Conservation (phyloP, 2,797 vertebrate species). For the Paedocypris micromegethes region DNA sequence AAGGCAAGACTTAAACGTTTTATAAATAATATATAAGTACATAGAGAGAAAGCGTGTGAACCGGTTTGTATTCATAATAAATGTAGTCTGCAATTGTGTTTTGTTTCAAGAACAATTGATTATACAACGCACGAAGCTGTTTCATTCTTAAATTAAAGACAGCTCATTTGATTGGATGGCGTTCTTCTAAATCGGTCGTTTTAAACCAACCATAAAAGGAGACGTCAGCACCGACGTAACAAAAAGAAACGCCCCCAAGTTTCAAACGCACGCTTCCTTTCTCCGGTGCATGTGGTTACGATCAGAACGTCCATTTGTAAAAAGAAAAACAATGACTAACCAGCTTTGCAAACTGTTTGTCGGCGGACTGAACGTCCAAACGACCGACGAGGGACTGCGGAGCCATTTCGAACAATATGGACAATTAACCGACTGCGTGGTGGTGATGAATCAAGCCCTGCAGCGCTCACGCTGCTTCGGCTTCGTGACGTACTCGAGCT, state of each 20-base stretch:
- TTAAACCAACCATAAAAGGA: slow-evolving; percentile 20
- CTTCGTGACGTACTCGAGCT: slow-evolving; percentile 78
- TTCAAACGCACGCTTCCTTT: slow-evolving; percentile 18
- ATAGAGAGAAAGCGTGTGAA: too few relatives aligned
- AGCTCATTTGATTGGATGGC: background rate
- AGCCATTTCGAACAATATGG: slow-evolving; percentile 80
- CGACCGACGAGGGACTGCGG: slow-evolving; percentile 76
- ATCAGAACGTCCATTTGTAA: slow-evolving; percentile 8
- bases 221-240: background rate
- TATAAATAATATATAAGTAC: too few relatives aligned
- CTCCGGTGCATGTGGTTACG: background rate
- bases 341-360: slow-evolving; percentile 82
- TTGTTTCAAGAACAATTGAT: too few relatives aligned
- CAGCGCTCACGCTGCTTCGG: slow-evolving; percentile 81
- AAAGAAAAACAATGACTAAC: slow-evolving; percentile 26
- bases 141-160: background rate
- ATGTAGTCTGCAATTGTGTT: too few relatives aligned
- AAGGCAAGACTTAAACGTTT: too few relatives aligned
- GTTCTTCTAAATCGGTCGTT: background rate
- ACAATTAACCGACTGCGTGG: slow-evolving; percentile 79
- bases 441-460: slow-evolving; percentile 75
- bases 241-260: slow-evolving; percentile 10
- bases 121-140: too few relatives aligned
- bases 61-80: too few relatives aligned
- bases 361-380: slow-evolving; percentile 80